Conservation (phyloP, 2,113 vertebrate species). For the Erinaceus europaeus region DNA sequence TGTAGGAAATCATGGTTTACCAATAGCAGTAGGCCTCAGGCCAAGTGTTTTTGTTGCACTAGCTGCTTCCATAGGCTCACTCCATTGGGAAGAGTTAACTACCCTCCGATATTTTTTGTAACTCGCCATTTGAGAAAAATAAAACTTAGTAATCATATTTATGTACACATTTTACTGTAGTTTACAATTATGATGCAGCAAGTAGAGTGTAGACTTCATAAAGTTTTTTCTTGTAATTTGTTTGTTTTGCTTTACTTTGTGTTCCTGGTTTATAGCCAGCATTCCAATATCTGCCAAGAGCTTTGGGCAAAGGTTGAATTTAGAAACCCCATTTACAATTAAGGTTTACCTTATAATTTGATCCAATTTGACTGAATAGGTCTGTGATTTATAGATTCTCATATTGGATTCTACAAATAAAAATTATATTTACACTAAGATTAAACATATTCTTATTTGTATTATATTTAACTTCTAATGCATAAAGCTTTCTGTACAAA, state of each 20-base stretch:
- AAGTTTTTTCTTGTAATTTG: not conserved
- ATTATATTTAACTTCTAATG: conserved; percentile 72
- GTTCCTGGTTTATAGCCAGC: conserved; percentile 69
- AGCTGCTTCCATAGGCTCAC: conserved; percentile 38
- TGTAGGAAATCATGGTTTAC: conserved; percentile 78
- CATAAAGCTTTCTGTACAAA: conserved; percentile 67
- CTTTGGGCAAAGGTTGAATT: conserved; percentile 63
- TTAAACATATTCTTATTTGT: conserved; percentile 71
- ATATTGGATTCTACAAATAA: conserved; percentile 65
- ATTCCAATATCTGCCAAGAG: conserved; percentile 73
- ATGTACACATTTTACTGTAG: conserved; percentile 56
- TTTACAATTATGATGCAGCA: conserved; percentile 65
- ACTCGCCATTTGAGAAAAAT: conserved; percentile 74
- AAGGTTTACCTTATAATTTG: conserved; percentile 69
- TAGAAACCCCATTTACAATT: conserved; percentile 73
- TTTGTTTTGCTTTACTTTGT: conserved; percentile 40
- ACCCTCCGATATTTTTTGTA: conserved; percentile 60
- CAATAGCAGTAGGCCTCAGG: conserved; percentile 59
- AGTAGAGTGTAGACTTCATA: conserved; percentile 40
- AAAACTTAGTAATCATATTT: conserved; percentile 71
- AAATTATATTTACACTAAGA: conserved; percentile 70
- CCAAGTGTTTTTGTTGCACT: conserved; percentile 70
- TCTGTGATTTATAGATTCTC: conserved; percentile 72
- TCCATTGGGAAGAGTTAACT: conserved; percentile 71
- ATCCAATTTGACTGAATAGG: conserved; percentile 53